Evolutionary conservation across 2,888 invertebrate species (phyloP), one percentile per base, ranked within the genome.

Genomic region (Halictus quadricinctus): DNA sequence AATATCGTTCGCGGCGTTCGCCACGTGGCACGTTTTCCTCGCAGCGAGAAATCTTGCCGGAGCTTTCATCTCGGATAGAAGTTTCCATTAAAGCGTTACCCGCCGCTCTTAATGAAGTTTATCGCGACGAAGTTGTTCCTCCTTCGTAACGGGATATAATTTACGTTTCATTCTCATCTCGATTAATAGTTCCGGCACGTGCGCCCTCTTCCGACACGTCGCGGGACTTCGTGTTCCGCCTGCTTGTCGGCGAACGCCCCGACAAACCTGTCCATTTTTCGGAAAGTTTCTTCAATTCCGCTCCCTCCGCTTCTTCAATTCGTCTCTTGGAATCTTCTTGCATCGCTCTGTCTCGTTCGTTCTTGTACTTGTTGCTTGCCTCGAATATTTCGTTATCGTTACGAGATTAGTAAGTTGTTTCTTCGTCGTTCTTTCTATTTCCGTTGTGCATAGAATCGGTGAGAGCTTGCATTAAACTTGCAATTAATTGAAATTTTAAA

Each of bases 81-180:
- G 72, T 81, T 83, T 81, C 76, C 81, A 83, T 83, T 83, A 83
- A 81, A 83, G 66, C 72, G 50, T 81, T 76, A 54, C 81, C 46
- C 72, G 76, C 41, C 64, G 43, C 43, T 29, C 54, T 76, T 81
- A 76, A 83, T 58, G 76, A 83, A 81, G 81, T 83, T 83, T 83
- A 83, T 83, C 83, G 72, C 81, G 72, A 81, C 46, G 72, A 83
- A 81, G 75, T 76, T 76, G 83, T 48, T 81, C 76, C 64, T 50
- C 50, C 72, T 72, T 50, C 58, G 64, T 25, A 72, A 46, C 76
- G 72, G 43, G 75, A 72, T 81, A 81, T 80, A 83, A 83, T 81
- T 83, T 83, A 76, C 72, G 72, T 83, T 81, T 76, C 75, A 80
- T 75, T 83, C 64, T 76, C 46, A 75, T 81, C 66, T 73, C 76